Conservation (phyloP, 2,888 invertebrate species). For the Cephus pulcher region DNA sequence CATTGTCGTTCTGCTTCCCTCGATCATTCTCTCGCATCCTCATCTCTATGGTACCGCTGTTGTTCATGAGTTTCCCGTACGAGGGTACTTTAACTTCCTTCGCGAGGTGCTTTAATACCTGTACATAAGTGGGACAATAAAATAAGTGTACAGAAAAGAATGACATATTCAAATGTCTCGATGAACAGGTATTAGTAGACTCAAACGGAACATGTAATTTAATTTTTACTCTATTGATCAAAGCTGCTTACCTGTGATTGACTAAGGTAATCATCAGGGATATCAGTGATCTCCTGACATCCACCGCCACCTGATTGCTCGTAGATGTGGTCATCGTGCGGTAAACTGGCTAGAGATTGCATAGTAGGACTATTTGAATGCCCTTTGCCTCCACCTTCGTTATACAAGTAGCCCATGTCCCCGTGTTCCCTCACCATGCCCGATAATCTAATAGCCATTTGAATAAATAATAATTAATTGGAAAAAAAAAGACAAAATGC, state of each 20-base stretch:
- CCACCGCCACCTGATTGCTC: constrained; percentile 57
- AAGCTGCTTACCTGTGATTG: constrained; percentile 73
- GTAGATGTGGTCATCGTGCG: constrained; percentile 61
- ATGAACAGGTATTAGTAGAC: not conserved
- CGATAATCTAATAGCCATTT: constrained; percentile 43
- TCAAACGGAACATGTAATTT: not conserved
- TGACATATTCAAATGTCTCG: not conserved
- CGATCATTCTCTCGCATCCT: constrained; percentile 56
- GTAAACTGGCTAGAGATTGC: constrained; percentile 61
- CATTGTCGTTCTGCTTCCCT: constrained; percentile 52
- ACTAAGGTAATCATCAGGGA: constrained; percentile 85
- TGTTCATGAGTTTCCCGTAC: constrained; percentile 50
- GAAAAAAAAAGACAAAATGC: too few relatives aligned
- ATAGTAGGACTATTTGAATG: constrained; percentile 66
- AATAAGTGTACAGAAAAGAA: not conserved
- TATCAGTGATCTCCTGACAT: constrained; percentile 82
- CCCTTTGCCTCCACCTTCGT: constrained; percentile 61
- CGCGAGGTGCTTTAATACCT: constrained; percentile 84
- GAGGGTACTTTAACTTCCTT: constrained; percentile 75
- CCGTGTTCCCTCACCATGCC: constrained; percentile 62
- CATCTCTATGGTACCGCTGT: constrained; percentile 55
- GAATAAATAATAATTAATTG: not conserved
- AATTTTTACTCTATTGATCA: not conserved
- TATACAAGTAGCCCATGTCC: constrained; percentile 62
- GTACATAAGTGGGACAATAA: constrained; percentile 12